These are phyloP conservation scores for Chiroxiphia lanceolata DNA, from an alignment of 2,797 vertebrate genomes.

Conservation along the genomic window DNA sequence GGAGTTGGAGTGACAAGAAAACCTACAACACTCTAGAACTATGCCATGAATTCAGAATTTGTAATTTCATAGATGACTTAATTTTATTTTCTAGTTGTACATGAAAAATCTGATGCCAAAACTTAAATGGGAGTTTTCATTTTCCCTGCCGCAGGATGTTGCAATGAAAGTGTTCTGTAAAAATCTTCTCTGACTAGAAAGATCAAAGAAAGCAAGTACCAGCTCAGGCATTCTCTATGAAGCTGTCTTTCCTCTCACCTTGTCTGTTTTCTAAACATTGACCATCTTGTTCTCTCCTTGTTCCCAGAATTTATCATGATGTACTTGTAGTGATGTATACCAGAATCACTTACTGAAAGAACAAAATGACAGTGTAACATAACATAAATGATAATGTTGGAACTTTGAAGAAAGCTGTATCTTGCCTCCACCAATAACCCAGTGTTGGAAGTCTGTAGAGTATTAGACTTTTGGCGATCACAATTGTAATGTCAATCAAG, in stretches of 20 bases:
- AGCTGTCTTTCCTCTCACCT: background rate
- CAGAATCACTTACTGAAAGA: background rate
- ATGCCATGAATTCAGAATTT: background rate
- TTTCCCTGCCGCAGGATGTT: background rate
- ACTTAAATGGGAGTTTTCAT: background rate
- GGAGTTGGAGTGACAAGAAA: background rate
- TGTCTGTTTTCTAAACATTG: background rate
- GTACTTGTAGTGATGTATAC: background rate
- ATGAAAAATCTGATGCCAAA: background rate
- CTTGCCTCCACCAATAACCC: background rate
- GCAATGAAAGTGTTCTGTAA: background rate
- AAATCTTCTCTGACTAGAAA: background rate
- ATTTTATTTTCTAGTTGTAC: background rate
- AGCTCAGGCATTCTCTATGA: background rate
- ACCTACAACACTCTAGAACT: background rate
- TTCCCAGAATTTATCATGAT: background rate
- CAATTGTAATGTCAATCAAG: background rate
- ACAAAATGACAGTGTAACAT: rapidly evolving
- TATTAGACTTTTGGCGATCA: background rate
- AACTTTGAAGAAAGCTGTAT: background rate
- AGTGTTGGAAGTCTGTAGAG: rapidly evolving
- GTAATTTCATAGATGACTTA: background rate
- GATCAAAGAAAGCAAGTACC: background rate
- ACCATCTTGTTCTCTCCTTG: background rate
- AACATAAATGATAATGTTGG: background rate